A percentile compares a stretch with the other conserved stretches of the same genome.
Evolutionary conservation across 2,888 invertebrate species (phyloP).

Genomic region (Lepidocyrtoides sp.): DNA sequence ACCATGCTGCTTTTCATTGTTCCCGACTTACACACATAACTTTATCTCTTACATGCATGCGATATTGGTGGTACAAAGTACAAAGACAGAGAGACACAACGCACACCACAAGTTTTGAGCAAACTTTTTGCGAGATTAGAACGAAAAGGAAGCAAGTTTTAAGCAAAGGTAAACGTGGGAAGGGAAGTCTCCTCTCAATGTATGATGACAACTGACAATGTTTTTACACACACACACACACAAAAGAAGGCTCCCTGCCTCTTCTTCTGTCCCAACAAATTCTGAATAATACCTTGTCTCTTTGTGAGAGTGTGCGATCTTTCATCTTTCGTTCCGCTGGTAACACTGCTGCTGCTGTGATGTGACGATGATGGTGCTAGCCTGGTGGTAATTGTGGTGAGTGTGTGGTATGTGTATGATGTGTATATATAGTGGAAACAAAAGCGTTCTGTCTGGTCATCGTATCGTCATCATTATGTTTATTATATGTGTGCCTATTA

Average conservation of each 20-base stretch:
- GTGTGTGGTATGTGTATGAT: conserved; percentile 29
- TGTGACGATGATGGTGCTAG: background rate
- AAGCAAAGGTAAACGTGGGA: background rate
- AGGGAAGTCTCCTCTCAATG: background rate
- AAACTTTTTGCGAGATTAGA: conserved; percentile 1
- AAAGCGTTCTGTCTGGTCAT: conserved; percentile 36
- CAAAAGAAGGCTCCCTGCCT: conserved; percentile 15
- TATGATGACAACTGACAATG: conserved; percentile 24
- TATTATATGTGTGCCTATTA: background rate
- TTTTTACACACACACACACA: background rate
- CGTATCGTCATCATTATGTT: background rate
- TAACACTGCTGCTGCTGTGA: background rate
- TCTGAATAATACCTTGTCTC: conserved; percentile 21
- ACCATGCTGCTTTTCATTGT: conserved; percentile 32
- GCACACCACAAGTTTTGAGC: conserved; percentile 31
- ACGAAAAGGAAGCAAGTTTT: background rate
- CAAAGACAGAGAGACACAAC: background rate
- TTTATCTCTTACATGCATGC: background rate
- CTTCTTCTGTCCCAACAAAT: conserved; percentile 15
- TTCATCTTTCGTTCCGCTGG: conserved; percentile 13
- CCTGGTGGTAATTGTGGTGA: conserved; percentile 41
- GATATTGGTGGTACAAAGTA: too few species aligned
- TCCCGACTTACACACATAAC: background rate
- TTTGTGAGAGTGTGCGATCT: background rate
- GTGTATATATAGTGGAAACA: conserved; percentile 18